A percentile compares a stretch with the other conserved stretches of the same genome.
Conservation (phyloP, 2,113 vertebrate species). For the Galbula dea region DNA sequence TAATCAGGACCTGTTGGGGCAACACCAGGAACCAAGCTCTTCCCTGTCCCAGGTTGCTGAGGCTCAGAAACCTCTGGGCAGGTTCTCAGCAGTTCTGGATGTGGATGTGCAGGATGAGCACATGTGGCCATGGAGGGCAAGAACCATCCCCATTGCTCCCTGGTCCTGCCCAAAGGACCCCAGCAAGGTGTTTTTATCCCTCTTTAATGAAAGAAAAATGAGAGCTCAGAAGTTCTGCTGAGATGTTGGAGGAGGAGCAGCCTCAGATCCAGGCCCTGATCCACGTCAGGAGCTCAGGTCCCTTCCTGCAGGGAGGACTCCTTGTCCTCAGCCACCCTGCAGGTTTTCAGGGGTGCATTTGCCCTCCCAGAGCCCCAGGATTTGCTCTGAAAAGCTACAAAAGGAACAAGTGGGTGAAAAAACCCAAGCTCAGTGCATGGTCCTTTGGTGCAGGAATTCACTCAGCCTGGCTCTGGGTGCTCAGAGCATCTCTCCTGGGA, state of each 20-base stretch:
- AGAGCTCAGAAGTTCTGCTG: fast-evolving
- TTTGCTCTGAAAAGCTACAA: neutral
- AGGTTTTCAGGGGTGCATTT: fast-evolving
- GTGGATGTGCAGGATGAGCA: fast-evolving
- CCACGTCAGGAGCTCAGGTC: no score
- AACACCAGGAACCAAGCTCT: neutral
- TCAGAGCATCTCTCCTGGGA: neutral
- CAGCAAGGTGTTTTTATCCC: fast-evolving
- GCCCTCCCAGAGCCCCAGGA: no score
- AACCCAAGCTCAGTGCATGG: neutral
- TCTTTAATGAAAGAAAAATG: fast-evolving
- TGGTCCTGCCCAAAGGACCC: no score
- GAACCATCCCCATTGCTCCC: fast-evolving
- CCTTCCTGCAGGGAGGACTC: neutral
- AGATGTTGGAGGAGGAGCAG: neutral
- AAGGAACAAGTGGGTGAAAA: neutral
- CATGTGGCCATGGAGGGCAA: neutral
- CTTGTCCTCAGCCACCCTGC: fast-evolving
- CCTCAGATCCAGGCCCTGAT: fast-evolving
- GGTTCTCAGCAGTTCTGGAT: neutral
- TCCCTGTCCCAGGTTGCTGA: neutral
- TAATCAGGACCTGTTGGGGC: neutral
- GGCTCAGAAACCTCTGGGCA: neutral
- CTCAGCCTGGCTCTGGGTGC: neutral
- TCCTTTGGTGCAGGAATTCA: fast-evolving